A percentile compares a stretch with the other conserved stretches of the same genome.
These are phyloP conservation scores for Pycnonotus jocosus DNA, from an alignment of 2,113 vertebrate species.

Conservation along the genomic window DNA sequence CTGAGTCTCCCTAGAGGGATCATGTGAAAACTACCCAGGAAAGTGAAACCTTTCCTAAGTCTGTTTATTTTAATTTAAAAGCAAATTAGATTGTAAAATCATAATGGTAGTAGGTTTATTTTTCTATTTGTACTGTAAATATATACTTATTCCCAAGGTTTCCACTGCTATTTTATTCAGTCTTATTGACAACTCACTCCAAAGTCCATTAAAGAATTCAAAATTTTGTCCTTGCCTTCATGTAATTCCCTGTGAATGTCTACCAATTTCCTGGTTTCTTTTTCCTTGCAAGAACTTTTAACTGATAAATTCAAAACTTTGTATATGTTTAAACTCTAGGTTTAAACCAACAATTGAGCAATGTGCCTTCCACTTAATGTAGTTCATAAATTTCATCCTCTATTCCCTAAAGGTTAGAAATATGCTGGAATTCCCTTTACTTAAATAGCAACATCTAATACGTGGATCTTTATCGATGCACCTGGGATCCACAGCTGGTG, in stretches of 20 bases:
- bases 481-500: neutral
- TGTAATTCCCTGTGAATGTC: neutral
- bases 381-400: neutral
- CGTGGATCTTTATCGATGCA: neutral
- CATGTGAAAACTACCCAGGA: slow-evolving; percentile 7
- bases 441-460: neutral
- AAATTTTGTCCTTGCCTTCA: neutral
- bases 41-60: slow-evolving; percentile 24
- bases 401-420: neutral
- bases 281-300: neutral
- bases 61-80: slow-evolving; percentile 47
- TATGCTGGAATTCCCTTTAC: neutral
- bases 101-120: neutral
- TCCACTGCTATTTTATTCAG: neutral
- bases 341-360: neutral
- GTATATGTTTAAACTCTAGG: neutral
- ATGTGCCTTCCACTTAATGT: neutral
- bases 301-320: neutral
- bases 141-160: neutral
- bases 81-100: slow-evolving; percentile 26
- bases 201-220: neutral
- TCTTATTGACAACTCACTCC: neutral
- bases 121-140: slow-evolving; percentile 35
- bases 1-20: neutral
- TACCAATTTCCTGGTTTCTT: neutral